phyloP scores from a whole-genome alignment of 2,888 invertebrate species.

The Ichneumoninae sp. region DNA sequence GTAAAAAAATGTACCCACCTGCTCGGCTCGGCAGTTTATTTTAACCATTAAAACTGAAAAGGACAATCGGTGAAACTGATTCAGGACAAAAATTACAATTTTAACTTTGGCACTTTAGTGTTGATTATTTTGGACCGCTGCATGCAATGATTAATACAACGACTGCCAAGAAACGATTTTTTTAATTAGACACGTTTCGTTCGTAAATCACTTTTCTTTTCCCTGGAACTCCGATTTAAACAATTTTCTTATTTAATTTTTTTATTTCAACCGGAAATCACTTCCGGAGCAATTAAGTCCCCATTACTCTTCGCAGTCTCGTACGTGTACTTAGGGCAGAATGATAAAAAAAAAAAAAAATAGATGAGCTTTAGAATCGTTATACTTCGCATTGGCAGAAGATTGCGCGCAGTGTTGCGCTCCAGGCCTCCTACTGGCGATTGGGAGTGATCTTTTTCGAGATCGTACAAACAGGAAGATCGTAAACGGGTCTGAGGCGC shows the following conservation, averaged over 20 bases:
- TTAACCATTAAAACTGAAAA: not conserved
- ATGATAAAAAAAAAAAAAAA: not conserved
- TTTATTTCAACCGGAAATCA: too few species aligned
- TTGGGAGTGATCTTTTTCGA: slow-evolving; percentile 46
- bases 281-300: slow-evolving; percentile 19
- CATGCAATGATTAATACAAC: too few species aligned
- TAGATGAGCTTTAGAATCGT: slow-evolving; percentile 29
- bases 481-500: slow-evolving; percentile 65
- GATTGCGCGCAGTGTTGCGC: slow-evolving; percentile 21
- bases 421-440: not conserved
- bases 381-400: slow-evolving; percentile 26
- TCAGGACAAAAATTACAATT: not conserved
- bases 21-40: not conserved
- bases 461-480: slow-evolving; percentile 68
- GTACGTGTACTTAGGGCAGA: slow-evolving; percentile 1
- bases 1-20: not conserved
- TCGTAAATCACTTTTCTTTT: not conserved
- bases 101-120: too few species aligned
- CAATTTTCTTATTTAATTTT: too few species aligned
- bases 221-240: too few species aligned
- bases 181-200: not conserved
- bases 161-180: too few species aligned
- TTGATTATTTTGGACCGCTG: too few species aligned
- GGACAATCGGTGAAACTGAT: not conserved
- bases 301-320: not conserved